These are phyloP conservation scores for Apotomis turbidana DNA, from an alignment of 2,888 invertebrate species.

Conservation along the genomic window DNA sequence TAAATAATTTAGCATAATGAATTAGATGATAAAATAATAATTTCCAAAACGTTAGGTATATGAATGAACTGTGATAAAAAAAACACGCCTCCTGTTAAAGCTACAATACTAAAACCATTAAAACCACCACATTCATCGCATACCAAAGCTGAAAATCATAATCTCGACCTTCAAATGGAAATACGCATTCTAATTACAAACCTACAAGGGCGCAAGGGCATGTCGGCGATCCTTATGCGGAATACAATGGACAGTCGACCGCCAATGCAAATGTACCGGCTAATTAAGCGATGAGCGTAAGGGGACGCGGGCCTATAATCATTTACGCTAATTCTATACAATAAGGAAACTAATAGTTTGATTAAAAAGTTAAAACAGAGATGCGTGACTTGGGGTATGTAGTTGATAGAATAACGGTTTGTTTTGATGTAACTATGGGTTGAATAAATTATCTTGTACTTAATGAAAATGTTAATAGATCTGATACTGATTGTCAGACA, in stretches of 20 bases:
- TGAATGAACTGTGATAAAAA: too few relatives aligned
- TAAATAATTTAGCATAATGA: too few relatives aligned
- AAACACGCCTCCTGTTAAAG: too few relatives aligned
- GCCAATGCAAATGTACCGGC: slow-evolving; percentile 62
- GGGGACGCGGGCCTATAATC: slow-evolving; percentile 49
- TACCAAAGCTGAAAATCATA: slow-evolving; percentile 16
- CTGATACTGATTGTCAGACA: too few relatives aligned
- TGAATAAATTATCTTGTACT: not conserved
- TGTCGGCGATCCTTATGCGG: slow-evolving; percentile 63
- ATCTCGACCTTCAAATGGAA: slow-evolving; percentile 34
- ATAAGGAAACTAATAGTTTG: slow-evolving; percentile 31
- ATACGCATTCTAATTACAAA: slow-evolving; percentile 30
- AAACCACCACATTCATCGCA: not conserved
- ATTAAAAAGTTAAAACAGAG: slow-evolving; percentile 33
- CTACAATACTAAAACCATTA: not conserved
- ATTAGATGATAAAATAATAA: too few relatives aligned
- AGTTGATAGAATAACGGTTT: slow-evolving; percentile 2
- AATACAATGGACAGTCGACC: slow-evolving; percentile 63
- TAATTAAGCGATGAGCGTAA: slow-evolving; percentile 65
- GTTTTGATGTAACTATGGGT: not conserved
- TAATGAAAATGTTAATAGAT: too few relatives aligned
- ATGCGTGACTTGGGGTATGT: slow-evolving; percentile 2
- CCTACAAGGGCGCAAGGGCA: slow-evolving; percentile 48
- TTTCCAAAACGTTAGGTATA: too few relatives aligned
- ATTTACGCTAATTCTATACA: slow-evolving; percentile 52